Evolutionary conservation across 2,797 vertebrate species (phyloP).

Genomic region (Avahi laniger): DNA sequence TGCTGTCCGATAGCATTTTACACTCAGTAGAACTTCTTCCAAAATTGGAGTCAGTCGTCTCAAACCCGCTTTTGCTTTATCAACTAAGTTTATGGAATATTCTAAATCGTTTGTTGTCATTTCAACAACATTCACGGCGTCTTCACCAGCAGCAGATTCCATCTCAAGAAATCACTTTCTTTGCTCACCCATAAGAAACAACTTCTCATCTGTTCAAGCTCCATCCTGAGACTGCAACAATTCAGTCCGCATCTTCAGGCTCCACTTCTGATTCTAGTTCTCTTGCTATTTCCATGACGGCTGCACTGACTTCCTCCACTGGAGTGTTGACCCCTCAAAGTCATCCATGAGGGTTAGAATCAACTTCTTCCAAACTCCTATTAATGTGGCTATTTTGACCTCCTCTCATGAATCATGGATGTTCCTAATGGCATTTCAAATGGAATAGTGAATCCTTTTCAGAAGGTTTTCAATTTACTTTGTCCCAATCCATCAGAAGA

Average conservation of each 20-base stretch:
- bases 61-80: neutral
- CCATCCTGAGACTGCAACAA: neutral
- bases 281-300: neutral
- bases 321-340: neutral
- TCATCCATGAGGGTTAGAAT: neutral
- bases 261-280: neutral
- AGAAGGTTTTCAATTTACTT: neutral
- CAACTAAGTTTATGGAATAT: neutral
- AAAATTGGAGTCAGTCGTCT: neutral
- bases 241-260: neutral
- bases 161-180: neutral
- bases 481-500: neutral
- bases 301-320: neutral
- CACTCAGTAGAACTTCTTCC: neutral
- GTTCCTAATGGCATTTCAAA: neutral
- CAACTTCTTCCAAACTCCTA: neutral
- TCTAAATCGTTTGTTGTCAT: neutral
- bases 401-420: neutral
- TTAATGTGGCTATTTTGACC: neutral
- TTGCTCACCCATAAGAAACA: neutral
- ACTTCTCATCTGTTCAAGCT: neutral
- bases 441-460: neutral
- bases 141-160: neutral
- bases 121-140: neutral
- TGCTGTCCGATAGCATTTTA: neutral